Evolutionary conservation across 30 jellyfish, hydroid and myxozoan genomes (phyloP).

Genomic region (Cassiopea andromeda): DNA sequence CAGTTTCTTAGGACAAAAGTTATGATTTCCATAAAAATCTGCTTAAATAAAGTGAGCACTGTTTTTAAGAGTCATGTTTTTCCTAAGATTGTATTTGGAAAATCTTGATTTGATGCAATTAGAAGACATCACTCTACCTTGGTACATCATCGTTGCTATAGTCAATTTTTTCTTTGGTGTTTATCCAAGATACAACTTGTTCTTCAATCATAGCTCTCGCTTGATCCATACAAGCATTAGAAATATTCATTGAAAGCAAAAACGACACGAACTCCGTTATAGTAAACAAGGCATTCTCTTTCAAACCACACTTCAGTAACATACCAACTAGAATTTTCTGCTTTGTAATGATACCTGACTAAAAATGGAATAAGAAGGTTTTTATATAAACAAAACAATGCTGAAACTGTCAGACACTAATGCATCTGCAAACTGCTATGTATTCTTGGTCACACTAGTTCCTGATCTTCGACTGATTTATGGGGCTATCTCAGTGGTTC

Average conservation of each 20-base stretch:
- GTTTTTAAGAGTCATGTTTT: too few species aligned
- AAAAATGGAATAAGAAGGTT: background rate
- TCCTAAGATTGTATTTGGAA: too few species aligned
- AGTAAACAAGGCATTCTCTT: conserved; percentile 13
- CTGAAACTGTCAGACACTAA: background rate
- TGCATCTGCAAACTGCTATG: too few species aligned
- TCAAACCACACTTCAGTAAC: conserved; percentile 9
- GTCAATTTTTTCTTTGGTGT: conserved; percentile 8
- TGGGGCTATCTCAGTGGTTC: too few species aligned
- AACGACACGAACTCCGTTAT: conserved; percentile 15
- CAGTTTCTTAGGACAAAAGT: too few species aligned
- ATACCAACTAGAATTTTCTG: conserved; percentile 37
- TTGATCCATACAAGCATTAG: background rate
- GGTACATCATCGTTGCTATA: background rate
- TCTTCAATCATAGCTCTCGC: conserved; percentile 5
- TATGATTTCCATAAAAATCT: too few species aligned
- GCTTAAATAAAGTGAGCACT: too few species aligned
- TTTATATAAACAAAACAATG: background rate
- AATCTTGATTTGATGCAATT: too few species aligned
- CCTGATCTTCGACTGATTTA: too few species aligned
- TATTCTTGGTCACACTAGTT: too few species aligned
- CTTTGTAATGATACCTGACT: conserved; percentile 37
- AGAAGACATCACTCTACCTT: background rate
- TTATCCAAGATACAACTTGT: conserved; percentile 53
- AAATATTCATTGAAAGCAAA: background rate